A percentile compares a stretch with the other conserved stretches of the same genome.
phyloP scores from a whole-genome alignment of 1,140 invertebrate genomes.

The Monochamus saltuarius region DNA sequence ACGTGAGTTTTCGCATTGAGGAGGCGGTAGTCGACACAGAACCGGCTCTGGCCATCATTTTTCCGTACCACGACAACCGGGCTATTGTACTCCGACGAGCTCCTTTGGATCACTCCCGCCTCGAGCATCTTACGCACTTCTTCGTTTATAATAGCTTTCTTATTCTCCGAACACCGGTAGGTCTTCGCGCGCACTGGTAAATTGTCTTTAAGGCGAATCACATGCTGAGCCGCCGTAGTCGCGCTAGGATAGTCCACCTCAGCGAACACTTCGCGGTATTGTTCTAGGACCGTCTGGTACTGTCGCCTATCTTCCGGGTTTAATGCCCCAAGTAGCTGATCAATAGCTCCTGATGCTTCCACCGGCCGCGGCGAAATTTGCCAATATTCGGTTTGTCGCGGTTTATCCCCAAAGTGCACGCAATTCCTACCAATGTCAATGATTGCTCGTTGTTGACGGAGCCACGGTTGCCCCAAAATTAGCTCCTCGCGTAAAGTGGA shows the following conservation, averaged over 20 bases:
- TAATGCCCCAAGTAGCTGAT: no score
- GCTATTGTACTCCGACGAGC: slow-evolving; percentile 10
- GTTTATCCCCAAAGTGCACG: no score
- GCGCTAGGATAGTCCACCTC: neutral
- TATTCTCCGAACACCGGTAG: neutral
- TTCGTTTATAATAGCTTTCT: slow-evolving; percentile 10
- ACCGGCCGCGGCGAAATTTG: no score
- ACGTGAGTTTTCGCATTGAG: slow-evolving; percentile 51
- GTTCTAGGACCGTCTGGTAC: no score
- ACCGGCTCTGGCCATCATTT: slow-evolving; percentile 32
- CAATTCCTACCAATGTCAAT: no score
- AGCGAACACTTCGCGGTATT: no score
- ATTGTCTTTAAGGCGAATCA: neutral
- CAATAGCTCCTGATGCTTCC: no score
- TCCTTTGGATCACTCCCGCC: slow-evolving; percentile 19
- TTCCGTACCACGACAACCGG: slow-evolving; percentile 28
- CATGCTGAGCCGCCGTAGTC: neutral
- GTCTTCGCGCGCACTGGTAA: neutral
- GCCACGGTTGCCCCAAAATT: no score
- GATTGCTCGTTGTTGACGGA: no score
- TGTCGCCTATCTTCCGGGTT: no score
- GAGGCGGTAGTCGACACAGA: slow-evolving; percentile 39
- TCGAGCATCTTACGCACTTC: slow-evolving; percentile 25
- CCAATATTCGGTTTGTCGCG: no score
- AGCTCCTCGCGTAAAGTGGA: no score